Base-by-base conservation (phyloP, 2,797 vertebrate genomes). In the Acipenser transmontanus region DNA sequence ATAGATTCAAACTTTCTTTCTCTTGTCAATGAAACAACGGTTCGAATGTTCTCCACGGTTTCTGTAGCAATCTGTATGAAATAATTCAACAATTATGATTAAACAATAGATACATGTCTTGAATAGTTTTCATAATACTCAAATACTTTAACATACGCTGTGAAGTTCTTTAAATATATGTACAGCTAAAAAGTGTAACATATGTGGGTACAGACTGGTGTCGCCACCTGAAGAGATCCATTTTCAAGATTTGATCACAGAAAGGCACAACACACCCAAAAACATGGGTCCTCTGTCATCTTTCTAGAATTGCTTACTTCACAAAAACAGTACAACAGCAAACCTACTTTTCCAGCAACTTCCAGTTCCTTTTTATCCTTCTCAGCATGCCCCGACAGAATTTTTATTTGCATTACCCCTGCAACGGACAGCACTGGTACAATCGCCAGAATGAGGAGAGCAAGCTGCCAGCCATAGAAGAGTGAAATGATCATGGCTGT, bases 21-120 rank as follows among this genome's bases (percentile, higher is more conserved):
- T 77, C 87, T 88, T 68, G 88, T 93, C 72, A 99, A 88, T 61
- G 95, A 94, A 50, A 81, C 95, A 61, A 99, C 94, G 1, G 96
- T 99, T 47, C 94, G 91, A 74, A 99, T 95, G 70, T 99, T 99
- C 77, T 93, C 95, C 61, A 99, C 95, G 70, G 93, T 95, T 78
- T 99, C 94, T 7, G 95, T 94, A 47, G 96, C 95, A 71, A 96
- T 87, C 96, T 99, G 78, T 62, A 73, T 59, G 0, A 57, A 64
- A 48, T 47, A 13, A 54, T 66, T 50, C 11, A 64, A 50, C 59
- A 8, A 72, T 56, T 34, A 66, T n/a, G 6, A 61, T 11, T 20
- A 20, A 52, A 52, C 51, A 8, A 8, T 1, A 52, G 51, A 12
- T 8, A 4, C 51, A 12, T 12, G 51, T n/a, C 7, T 56, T 66